Base-by-base conservation (phyloP, 2,888 invertebrate genomes). In the Epiblema foenella region DNA sequence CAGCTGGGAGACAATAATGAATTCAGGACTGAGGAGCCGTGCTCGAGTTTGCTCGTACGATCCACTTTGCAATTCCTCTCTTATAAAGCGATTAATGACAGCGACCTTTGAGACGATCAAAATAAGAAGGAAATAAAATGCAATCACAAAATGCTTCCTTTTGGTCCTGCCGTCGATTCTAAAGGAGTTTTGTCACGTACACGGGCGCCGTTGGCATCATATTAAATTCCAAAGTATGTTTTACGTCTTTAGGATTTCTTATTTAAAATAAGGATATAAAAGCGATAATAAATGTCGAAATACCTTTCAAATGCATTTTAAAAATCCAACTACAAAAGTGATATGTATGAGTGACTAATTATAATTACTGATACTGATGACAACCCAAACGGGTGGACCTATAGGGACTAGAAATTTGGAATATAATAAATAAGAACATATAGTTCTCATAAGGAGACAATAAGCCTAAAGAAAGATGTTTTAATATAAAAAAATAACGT, bases 61-160 rank as follows among this genome's bases (percentile, higher is more conserved):
- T 87, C 87, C 86, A 87, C 87, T 90, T 88, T 87, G 87, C 89
- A 88, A 88, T 89, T 89, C 89, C 87, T 84, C 82, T 83, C 84
- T 86, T 84, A 87, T 89, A 91, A 89, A 90, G 86, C 90, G 89
- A 89, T 91, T 91, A 91, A 89, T 87, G 88, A 88, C 83, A 84
- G 81, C 79, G 83, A 88, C 85, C 89, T 89, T 88, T 89, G 88
- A 84, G 81, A 79, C 85, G 83, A 86, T 84, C 81, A 83, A 87
- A 89, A 87, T 86, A 88, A 86, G 79, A 87, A 86, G 80, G 74
- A 78, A 85, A 86, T 85, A 87, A 88, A 89, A 85, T 84, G 81
- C 83, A 87, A 86, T 87, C 85, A 83, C 78, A 78, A 78, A 83
- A 84, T 80, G 73, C 71, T 76, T 69, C 68, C 73, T 69, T 70